Evolutionary conservation across 2,888 invertebrate genomes (phyloP), one percentile per base, ranked within the genome.

Genomic region (Hedya salicella): DNA sequence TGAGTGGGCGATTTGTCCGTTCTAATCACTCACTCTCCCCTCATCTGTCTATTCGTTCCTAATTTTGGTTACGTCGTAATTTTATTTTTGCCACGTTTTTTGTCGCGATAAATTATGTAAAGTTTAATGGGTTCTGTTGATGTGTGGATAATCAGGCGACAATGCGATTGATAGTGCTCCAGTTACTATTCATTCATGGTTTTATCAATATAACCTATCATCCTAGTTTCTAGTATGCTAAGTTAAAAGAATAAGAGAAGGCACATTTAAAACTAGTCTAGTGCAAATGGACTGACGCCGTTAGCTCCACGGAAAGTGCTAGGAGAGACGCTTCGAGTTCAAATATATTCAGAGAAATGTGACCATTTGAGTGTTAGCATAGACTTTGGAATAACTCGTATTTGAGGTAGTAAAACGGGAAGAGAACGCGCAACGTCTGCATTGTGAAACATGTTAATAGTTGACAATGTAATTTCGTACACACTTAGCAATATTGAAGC

Each of bases 1-100:
- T 17, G 32, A 30, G 44, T 11, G 44, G n/a, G n/a, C 17, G 32
- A 46, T 57, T 72, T 73, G 73, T 76, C 71, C 74, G 60, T 25
- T 68, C 68, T 72, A 75, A 77, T 76, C 75, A 73, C 72, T 75
- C 74, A 73, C 69, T 70, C 70, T 68, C 68, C 69, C 70, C 62
- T 69, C 69, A 68, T 69, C 66, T 69, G 69, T 67, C 71, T 71
- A 71, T 70, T 68, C 69, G 59, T 64, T 69, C 74, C 68, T 65
- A 66, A 71, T 73, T 70, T 65, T 21, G 54, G 60, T 60, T 54
- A 25, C 60, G 48, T 40, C 62, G 46, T 49, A 65, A 65, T 54
- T 61, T 49, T 54, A 39, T 61, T 66, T 66, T 54, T 61, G 25
- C 21, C 21, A 13, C 46, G 5, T 39, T 66, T 61, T 61, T 65